A percentile compares a stretch with the other conserved stretches of the same genome.
Evolutionary conservation across 2,113 vertebrate species (phyloP).

Genomic region (Origma solitaria): DNA sequence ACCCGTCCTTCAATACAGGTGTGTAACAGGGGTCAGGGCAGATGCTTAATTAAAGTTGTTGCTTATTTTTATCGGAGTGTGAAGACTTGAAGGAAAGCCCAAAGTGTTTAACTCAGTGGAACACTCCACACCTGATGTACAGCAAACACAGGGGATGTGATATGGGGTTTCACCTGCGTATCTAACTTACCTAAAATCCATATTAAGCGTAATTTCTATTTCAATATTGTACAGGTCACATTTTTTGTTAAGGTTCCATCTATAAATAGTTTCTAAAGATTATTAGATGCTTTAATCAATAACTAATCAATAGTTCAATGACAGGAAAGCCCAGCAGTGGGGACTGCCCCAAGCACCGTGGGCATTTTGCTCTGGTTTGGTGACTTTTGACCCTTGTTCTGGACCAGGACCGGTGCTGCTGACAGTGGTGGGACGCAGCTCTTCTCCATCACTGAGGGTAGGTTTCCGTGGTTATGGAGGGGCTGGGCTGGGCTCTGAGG

Average conservation of each 20-base stretch:
- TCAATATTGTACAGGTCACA: conserved; percentile 33
- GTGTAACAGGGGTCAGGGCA: neutral
- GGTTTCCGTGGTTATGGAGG: neutral
- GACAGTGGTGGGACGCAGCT: neutral
- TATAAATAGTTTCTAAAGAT: conserved; percentile 62
- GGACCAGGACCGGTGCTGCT: neutral
- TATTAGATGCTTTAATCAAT: conserved; percentile 50
- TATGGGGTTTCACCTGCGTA: neutral
- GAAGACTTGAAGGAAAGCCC: neutral
- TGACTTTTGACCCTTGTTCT: neutral
- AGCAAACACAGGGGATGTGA: accelerated
- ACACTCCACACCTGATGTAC: neutral
- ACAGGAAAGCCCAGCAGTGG: conserved; percentile 24
- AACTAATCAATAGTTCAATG: conserved; percentile 18
- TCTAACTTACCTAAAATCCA: neutral
- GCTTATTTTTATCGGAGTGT: neutral
- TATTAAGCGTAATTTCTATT: conserved; percentile 44
- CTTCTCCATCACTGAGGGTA: neutral
- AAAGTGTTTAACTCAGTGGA: neutral
- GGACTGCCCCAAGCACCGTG: neutral
- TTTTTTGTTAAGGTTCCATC: neutral
- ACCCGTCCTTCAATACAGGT: accelerated
- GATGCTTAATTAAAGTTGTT: neutral
- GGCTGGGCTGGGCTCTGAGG: neutral
- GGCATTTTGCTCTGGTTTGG: neutral